These are phyloP conservation scores for Rousettus madagascariensis DNA, from an alignment of 2,797 vertebrate species.

Conservation along the genomic window DNA sequence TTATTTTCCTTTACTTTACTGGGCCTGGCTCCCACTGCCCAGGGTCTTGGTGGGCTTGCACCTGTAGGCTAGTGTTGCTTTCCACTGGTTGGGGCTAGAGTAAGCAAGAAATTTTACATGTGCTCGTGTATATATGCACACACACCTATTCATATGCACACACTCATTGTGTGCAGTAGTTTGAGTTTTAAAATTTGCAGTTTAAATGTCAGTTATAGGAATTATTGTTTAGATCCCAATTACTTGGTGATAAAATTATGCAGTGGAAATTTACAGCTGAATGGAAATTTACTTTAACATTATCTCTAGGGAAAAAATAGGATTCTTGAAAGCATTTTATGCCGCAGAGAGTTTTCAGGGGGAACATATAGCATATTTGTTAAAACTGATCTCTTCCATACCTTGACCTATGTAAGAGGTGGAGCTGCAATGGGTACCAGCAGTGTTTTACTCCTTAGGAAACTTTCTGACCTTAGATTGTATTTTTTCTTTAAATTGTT, in stretches of 20 bases:
- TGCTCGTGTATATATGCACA: not conserved
- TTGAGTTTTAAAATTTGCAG: not conserved
- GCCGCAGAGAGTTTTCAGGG: not conserved
- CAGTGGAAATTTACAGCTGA: not conserved
- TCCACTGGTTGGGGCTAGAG: not conserved
- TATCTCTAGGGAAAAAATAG: not conserved
- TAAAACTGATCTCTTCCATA: not conserved
- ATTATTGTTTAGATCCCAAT: not conserved
- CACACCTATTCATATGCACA: not conserved
- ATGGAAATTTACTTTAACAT: not conserved
- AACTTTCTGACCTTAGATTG: not conserved
- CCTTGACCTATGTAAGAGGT: not conserved
- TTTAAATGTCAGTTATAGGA: not conserved
- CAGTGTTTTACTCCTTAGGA: not conserved
- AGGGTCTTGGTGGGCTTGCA: not conserved
- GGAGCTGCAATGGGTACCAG: not conserved
- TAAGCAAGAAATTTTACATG: not conserved
- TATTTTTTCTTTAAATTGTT: constrained; percentile 18
- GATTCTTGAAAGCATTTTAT: not conserved
- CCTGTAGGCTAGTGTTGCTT: not conserved
- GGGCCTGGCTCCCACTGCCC: not conserved
- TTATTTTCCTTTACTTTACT: not conserved
- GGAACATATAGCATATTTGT: not conserved
- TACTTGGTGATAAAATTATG: not conserved
- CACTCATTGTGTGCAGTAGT: not conserved